Evolutionary conservation across 2,113 vertebrate species (phyloP).

Genomic region (Boleophthalmus pectinirostris): DNA sequence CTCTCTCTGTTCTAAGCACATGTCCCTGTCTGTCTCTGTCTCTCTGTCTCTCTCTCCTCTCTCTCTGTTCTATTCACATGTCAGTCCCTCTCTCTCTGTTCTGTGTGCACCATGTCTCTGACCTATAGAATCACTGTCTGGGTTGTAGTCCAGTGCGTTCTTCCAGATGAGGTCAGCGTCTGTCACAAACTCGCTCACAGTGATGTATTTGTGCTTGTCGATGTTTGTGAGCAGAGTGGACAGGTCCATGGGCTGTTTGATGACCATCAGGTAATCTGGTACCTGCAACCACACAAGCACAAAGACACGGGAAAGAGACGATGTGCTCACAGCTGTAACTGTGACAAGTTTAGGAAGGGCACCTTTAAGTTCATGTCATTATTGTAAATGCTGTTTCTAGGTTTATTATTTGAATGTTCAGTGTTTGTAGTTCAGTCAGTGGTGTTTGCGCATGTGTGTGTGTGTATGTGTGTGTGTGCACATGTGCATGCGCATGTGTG

Average conservation of each 20-base stretch:
- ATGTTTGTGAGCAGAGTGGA: conserved; percentile 87
- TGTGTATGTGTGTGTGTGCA: too few species aligned
- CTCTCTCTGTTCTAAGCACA: background rate
- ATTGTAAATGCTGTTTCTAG: too few species aligned
- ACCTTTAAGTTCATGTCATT: too few species aligned
- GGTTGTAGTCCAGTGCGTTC: conserved; percentile 91
- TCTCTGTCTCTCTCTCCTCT: too few species aligned
- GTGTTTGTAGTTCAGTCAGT: too few species aligned
- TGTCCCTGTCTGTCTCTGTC: background rate
- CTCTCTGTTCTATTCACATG: too few species aligned
- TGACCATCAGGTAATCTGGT: conserved; percentile 84
- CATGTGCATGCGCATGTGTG: too few species aligned
- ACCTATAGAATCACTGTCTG: conserved; percentile 85
- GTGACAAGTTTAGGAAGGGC: too few species aligned
- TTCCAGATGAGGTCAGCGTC: conserved; percentile 90
- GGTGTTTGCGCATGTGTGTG: too few species aligned
- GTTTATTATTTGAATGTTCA: too few species aligned
- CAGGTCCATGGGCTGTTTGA: conserved; percentile 91
- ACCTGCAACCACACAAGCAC: conserved; percentile 71
- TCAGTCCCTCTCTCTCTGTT: background rate
- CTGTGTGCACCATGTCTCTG: background rate
- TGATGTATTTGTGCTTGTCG: conserved; percentile 84
- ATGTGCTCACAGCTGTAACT: too few species aligned
- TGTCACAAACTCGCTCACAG: conserved; percentile 82
- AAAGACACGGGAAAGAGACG: background rate